Evolutionary conservation across 1,140 invertebrate genomes (phyloP).

Genomic region (Drosophila subobscura): DNA sequence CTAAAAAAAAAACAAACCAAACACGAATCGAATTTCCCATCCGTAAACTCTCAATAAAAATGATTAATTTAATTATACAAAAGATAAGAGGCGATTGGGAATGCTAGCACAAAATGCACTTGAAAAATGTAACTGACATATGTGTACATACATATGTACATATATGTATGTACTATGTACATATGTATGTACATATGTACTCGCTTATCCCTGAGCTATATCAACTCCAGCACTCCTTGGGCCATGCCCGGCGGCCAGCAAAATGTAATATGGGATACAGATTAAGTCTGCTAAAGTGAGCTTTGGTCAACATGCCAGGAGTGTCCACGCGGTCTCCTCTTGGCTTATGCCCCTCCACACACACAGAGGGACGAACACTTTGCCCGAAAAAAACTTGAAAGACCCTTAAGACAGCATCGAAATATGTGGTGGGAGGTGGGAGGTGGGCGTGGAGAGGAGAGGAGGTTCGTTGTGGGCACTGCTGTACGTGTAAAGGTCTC

Average conservation of each 20-base stretch:
- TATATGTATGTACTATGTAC: no score
- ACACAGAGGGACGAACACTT: conserved; percentile 2
- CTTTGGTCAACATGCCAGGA: conserved; percentile 32
- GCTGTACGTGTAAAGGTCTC: conserved; percentile 61
- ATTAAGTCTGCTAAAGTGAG: conserved; percentile 45
- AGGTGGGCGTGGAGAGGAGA: neutral
- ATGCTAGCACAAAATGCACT: no score
- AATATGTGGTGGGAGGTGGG: neutral
- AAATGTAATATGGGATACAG: conserved; percentile 32
- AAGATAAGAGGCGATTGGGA: no score
- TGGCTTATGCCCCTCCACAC: neutral
- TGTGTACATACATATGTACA: no score
- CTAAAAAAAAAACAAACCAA: neutral
- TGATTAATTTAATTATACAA: no score
- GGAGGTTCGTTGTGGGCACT: neutral
- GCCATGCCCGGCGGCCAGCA: neutral
- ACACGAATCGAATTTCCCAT: neutral
- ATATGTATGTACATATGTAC: no score
- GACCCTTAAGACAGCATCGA: conserved; percentile 15
- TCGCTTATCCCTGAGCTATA: conserved; percentile 4
- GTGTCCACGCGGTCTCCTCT: conserved; percentile 1
- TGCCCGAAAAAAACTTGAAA: conserved; percentile 1
- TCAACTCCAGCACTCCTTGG: neutral
- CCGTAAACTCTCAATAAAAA: no score
- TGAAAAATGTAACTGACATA: no score